phyloP scores from a whole-genome alignment of 1,140 invertebrate genomes.

The Thaumetopoea pityocampa region DNA sequence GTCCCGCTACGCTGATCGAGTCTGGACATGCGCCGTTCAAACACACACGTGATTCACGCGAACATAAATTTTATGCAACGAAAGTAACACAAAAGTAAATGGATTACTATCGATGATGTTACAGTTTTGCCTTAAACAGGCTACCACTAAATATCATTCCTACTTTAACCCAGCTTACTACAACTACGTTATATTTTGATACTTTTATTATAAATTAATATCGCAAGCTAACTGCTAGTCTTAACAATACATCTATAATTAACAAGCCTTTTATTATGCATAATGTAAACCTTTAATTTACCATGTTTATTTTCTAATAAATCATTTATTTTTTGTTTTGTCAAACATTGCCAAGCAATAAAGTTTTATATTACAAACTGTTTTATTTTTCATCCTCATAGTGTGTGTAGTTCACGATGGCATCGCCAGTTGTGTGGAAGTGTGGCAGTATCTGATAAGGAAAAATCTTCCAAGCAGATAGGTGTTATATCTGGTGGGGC shows the following conservation, averaged over 20 bases:
- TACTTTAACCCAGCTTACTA: too few relatives aligned
- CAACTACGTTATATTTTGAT: conserved; percentile 9
- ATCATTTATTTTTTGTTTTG: conserved; percentile 34
- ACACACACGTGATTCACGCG: conserved; percentile 87
- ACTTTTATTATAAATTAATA: conserved; percentile 11
- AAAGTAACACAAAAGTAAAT: conserved; percentile 56
- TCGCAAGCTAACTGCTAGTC: conserved; percentile 43
- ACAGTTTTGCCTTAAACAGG: conserved; percentile 7
- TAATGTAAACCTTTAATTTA: conserved; percentile 32
- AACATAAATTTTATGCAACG: conserved; percentile 89
- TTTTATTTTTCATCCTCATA: conserved; percentile 20
- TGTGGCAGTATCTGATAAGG: too few relatives aligned
- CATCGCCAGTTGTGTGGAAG: too few relatives aligned
- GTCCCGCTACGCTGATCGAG: conserved; percentile 86
- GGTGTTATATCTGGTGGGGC: too few relatives aligned
- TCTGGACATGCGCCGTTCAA: conserved; percentile 84
- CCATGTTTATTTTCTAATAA: conserved; percentile 26
- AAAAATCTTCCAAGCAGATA: too few relatives aligned
- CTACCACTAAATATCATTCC: conserved; percentile 41
- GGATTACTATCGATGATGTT: background rate
- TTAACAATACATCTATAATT: conserved; percentile 39
- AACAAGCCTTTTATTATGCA: conserved; percentile 40
- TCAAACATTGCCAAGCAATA: conserved; percentile 70
- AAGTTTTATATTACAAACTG: conserved; percentile 47
- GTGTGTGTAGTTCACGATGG: too few relatives aligned